Percentiles rank a stretch among this genome's conserved stretches.
Conservation (phyloP, 2,888 invertebrate species). For the Callimorpha dominula region DNA sequence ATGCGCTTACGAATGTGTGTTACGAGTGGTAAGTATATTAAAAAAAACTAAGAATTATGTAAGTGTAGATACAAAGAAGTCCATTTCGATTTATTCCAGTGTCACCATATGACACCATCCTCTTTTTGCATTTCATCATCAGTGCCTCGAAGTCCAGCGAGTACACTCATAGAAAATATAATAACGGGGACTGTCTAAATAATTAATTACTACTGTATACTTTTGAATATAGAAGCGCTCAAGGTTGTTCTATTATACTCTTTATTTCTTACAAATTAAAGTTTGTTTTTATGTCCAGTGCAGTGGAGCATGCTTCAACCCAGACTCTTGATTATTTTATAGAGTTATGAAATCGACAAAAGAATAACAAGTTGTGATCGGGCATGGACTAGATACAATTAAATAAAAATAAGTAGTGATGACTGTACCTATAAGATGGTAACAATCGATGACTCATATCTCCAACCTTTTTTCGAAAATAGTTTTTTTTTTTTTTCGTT, state of each 20-base stretch:
- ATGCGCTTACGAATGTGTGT: too few species aligned
- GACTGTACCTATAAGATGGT: too few species aligned
- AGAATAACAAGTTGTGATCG: not conserved
- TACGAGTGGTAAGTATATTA: too few species aligned
- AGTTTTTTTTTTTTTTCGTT: too few species aligned
- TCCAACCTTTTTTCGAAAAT: too few species aligned
- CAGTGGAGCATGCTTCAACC: slow-evolving; percentile 6
- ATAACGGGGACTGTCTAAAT: not conserved
- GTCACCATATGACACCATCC: too few species aligned
- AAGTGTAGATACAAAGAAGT: too few species aligned
- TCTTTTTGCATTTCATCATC: too few species aligned
- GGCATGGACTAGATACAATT: not conserved
- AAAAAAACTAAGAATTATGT: too few species aligned
- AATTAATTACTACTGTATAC: not conserved
- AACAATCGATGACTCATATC: too few species aligned
- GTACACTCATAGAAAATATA: not conserved
- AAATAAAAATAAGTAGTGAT: not conserved
- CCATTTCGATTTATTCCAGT: too few species aligned
- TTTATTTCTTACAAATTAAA: not conserved
- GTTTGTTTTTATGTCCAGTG: slow-evolving; percentile 15
- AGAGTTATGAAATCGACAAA: not conserved
- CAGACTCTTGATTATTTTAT: slow-evolving; percentile 6
- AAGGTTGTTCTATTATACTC: not conserved
- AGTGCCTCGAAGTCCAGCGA: too few species aligned
- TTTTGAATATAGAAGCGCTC: not conserved